phyloP scores from a whole-genome alignment of 2,113 vertebrate genomes.

The Donacobius atricapilla region DNA sequence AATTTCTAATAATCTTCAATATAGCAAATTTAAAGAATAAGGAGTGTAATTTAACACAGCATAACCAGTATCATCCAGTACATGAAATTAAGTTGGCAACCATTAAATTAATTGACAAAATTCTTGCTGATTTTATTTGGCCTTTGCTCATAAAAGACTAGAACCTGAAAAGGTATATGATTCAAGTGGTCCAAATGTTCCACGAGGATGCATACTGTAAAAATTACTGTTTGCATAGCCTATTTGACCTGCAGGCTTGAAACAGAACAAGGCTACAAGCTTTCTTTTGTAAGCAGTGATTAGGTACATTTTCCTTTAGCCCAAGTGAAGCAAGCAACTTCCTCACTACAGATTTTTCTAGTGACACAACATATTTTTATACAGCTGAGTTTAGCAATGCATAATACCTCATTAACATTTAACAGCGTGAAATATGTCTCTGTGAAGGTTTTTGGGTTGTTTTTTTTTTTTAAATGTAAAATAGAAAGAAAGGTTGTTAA shows the following conservation, averaged over 20 bases:
- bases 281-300: neutral
- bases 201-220: neutral
- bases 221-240: neutral
- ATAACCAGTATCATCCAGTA: neutral
- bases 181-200: neutral
- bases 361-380: constrained; percentile 11
- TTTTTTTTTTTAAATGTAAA: neutral
- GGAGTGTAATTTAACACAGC: neutral
- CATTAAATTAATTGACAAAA: neutral
- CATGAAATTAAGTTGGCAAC: neutral
- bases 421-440: neutral
- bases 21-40: neutral
- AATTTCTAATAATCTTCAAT: neutral
- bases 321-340: neutral
- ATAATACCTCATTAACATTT: constrained; percentile 25
- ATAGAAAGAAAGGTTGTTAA: constrained; percentile 5
- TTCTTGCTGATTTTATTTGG: neutral
- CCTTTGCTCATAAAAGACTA: neutral
- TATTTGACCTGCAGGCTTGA: neutral
- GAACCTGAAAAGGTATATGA: neutral
- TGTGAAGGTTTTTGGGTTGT: neutral
- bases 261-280: neutral
- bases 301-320: neutral
- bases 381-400: constrained; percentile 8
- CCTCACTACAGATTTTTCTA: neutral